Conservation (phyloP, 2,113 vertebrate species). For the Zosterops borbonicus region DNA sequence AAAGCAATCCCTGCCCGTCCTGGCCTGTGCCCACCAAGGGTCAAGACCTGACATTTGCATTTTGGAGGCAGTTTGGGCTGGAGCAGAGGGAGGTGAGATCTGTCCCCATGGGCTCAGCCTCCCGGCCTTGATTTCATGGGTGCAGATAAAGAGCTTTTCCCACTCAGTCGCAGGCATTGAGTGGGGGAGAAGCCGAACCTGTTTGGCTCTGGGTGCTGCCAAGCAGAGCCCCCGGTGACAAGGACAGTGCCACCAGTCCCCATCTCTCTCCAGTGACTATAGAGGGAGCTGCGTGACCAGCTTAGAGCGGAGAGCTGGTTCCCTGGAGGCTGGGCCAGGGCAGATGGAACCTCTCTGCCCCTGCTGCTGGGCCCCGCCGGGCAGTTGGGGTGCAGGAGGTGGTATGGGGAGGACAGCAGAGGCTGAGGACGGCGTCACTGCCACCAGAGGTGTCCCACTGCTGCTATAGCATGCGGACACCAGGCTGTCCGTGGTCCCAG, state of each 20-base stretch:
- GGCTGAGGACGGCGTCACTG: rapidly evolving
- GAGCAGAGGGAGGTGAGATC: neutral
- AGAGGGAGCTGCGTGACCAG: conserved; percentile 60
- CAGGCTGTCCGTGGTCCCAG: neutral
- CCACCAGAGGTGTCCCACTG: neutral
- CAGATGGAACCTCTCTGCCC: neutral
- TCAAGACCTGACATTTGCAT: neutral
- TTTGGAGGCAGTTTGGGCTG: neutral
- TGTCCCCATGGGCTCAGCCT: neutral
- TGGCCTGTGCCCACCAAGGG: neutral
- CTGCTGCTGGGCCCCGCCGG: neutral
- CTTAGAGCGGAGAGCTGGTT: neutral
- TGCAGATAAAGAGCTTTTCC: neutral
- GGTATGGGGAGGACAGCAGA: rapidly evolving
- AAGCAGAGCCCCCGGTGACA: neutral
- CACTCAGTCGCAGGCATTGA: neutral
- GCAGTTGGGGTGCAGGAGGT: neutral
- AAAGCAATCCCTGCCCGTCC: neutral
- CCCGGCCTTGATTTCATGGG: rapidly evolving
- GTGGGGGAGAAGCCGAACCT: rapidly evolving
- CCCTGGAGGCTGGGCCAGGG: neutral
- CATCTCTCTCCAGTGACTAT: conserved; percentile 11
- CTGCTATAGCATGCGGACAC: neutral
- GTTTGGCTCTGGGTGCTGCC: neutral
- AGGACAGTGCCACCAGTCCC: neutral